Conservation (phyloP, 2,888 invertebrate species). For the Smittia aterrima region DNA sequence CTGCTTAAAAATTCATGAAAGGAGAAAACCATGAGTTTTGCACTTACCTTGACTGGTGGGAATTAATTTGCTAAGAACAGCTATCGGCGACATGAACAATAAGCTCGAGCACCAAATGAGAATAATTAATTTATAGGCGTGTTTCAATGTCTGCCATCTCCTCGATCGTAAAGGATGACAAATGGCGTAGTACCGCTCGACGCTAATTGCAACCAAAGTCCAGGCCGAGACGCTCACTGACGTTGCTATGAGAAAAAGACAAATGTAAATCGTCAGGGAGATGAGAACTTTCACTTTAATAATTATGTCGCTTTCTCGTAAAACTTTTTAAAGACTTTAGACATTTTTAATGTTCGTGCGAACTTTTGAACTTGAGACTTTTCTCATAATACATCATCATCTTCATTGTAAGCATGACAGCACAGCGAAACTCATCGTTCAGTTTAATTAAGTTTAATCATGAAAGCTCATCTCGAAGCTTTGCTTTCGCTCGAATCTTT, state of each 20-base stretch:
- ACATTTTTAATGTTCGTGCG: too few relatives aligned
- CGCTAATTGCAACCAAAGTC: constrained; percentile 74
- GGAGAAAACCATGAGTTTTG: background rate
- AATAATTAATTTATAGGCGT: constrained; percentile 69
- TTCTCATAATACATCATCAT: too few relatives aligned
- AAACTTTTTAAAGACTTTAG: too few relatives aligned
- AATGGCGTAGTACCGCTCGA: constrained; percentile 77
- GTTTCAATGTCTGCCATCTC: constrained; percentile 72
- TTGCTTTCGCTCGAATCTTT: too few relatives aligned
- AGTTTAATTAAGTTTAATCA: too few relatives aligned
- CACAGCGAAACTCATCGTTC: too few relatives aligned
- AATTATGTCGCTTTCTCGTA: too few relatives aligned
- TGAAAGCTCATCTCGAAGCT: too few relatives aligned
- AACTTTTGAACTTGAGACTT: too few relatives aligned
- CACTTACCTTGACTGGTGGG: constrained; percentile 56
- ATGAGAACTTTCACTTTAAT: too few relatives aligned
- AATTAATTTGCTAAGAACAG: constrained; percentile 59
- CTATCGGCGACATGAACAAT: constrained; percentile 65
- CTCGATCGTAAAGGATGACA: constrained; percentile 72
- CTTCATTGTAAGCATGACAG: too few relatives aligned
- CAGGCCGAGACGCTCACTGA: constrained; percentile 74
- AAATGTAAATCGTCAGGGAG: background rate
- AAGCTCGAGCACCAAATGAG: constrained; percentile 66
- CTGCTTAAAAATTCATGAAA: background rate
- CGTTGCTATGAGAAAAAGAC: constrained; percentile 57